Conservation (phyloP, 2,888 invertebrate genomes). For the Tortricodes alternella region DNA sequence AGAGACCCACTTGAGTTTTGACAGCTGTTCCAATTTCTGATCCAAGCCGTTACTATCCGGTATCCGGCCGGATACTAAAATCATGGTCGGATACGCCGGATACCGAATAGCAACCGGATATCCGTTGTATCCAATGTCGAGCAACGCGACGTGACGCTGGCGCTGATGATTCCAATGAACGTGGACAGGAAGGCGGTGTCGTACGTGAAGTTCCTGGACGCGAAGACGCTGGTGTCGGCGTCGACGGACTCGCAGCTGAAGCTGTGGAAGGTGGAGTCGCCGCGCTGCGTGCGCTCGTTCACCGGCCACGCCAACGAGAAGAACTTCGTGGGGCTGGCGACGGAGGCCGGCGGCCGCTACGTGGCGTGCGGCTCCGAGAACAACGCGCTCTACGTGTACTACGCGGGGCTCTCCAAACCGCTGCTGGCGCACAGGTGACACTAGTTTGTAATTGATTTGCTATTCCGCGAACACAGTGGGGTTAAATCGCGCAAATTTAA, state of each 20-base stretch:
- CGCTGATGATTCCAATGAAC: conserved; percentile 45
- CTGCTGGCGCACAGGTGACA: conserved; percentile 92
- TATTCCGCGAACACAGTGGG: too few species aligned
- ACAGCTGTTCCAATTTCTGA: too few species aligned
- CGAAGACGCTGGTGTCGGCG: conserved; percentile 93
- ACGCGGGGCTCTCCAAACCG: conserved; percentile 93
- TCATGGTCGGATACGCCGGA: too few species aligned
- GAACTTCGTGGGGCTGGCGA: conserved; percentile 97
- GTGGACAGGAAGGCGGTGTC: conserved; percentile 89
- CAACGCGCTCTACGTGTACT: conserved; percentile 95
- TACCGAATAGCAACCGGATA: too few species aligned
- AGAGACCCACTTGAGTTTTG: too few species aligned
- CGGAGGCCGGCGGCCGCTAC: conserved; percentile 90
- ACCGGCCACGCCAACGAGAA: conserved; percentile 97
- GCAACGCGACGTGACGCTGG: too few species aligned
- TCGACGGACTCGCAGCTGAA: conserved; percentile 96
- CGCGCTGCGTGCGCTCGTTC: conserved; percentile 91
- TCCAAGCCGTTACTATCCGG: too few species aligned
- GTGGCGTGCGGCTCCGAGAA: conserved; percentile 98
- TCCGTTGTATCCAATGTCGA: too few species aligned
- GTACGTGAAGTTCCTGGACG: conserved; percentile 94
- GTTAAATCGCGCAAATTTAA: too few species aligned
- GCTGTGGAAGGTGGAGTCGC: conserved; percentile 93
- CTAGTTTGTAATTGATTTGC: too few species aligned
- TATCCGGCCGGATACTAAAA: too few species aligned